phyloP scores from a whole-genome alignment of 2,113 vertebrate species.

The Stigmatopora argus region DNA sequence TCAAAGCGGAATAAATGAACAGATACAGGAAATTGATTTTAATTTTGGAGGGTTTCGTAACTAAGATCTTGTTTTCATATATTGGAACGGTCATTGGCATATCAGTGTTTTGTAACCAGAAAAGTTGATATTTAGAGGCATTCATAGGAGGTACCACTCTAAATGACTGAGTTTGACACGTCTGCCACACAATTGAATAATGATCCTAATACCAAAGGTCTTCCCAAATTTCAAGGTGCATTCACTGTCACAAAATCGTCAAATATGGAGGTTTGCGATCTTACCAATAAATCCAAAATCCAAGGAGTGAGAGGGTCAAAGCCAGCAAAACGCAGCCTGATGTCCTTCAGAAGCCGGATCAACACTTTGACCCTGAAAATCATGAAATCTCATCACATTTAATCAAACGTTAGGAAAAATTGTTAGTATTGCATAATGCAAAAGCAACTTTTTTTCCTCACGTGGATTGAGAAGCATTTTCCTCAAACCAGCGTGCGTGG shows the following conservation, averaged over 20 bases:
- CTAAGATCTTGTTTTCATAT: no score
- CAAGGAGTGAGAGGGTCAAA: conserved; percentile 94
- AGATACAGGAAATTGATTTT: no score
- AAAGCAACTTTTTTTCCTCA: conserved; percentile 57
- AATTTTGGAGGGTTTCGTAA: no score
- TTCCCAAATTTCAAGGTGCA: no score
- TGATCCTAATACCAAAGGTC: no score
- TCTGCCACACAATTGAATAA: no score
- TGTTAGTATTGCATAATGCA: neutral
- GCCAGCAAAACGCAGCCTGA: conserved; percentile 85
- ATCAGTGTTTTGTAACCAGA: no score
- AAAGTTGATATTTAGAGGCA: no score
- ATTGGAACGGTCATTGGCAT: no score
- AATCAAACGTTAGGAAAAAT: neutral
- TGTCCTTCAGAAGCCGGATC: conserved; percentile 89
- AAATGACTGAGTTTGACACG: no score
- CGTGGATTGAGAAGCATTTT: conserved; percentile 97
- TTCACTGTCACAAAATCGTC: neutral
- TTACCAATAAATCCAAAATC: conserved; percentile 93
- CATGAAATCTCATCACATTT: conserved; percentile 46
- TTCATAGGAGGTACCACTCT: no score
- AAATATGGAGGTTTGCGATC: neutral
- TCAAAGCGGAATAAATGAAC: no score
- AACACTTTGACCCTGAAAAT: conserved; percentile 85
- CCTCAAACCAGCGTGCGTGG: conserved; percentile 96